Evolutionary conservation across 1,140 invertebrate genomes (phyloP), one percentile per base, ranked within the genome.

Genomic region (Drosophila tropicalis): DNA sequence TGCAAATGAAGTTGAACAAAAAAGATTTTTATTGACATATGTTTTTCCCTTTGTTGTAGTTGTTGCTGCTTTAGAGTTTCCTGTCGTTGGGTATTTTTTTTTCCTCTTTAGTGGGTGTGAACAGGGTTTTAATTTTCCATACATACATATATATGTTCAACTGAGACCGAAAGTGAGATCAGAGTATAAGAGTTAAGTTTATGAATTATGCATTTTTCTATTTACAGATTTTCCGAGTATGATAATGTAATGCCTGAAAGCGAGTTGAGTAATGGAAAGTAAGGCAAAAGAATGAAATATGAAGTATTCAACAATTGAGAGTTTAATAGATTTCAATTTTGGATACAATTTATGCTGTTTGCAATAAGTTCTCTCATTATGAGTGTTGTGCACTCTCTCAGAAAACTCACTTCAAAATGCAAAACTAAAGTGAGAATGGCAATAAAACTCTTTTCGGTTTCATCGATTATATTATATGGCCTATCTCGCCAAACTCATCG

Each of bases 21-120:
- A 72, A 79, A 76, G 82, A 85, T 84, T 89, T 89, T 89, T 89
- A 89, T 89, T 89, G 84, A 89, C 84, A 89, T 89, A 89, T 89
- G 80, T 89, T 89, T 89, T 77, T 79, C 64, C 64, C 71, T 65
- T 74, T 64, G 56, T 76, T 57, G 40, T 67, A 56, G 13, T 54
- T 58, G 29, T 72, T 41, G 61, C 58, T 51, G 44, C 44, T 51
- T 64, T 65, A 63, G 32, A 39, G 79, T 79, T 87, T 87, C 83
- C 83, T 87, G 83, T 84, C 76, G 72, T 84, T 65, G 73, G 70
- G 76, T 81, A 19, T 47, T 22, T 19, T 51, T 19, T 3, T 47
- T 47, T 22, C 15, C 17, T 51, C 19, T 51, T 51, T 77, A 66
- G 83, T 87, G 83, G 83, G 83, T 89, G 83, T 87, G 84, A 83